Conservation (phyloP, 2,113 vertebrate genomes). For the Marmota monax region DNA sequence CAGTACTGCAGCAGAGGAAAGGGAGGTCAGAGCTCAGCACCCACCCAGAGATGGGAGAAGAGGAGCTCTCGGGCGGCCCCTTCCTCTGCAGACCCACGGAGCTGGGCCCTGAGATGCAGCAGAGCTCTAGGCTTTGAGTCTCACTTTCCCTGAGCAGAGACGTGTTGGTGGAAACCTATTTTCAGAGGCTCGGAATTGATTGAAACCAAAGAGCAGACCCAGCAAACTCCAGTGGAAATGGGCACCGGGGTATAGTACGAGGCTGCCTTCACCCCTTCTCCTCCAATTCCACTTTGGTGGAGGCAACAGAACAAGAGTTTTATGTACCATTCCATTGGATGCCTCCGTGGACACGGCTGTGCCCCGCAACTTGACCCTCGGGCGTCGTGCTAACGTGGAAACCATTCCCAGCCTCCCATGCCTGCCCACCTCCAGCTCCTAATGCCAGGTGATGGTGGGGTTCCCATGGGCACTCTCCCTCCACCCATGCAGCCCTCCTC, state of each 20-base stretch:
- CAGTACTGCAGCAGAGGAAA: background rate
- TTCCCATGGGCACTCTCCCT: background rate
- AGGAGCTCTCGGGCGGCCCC: background rate
- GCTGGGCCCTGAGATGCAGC: background rate
- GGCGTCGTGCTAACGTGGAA: background rate
- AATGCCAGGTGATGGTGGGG: background rate
- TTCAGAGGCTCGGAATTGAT: background rate
- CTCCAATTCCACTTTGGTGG: background rate
- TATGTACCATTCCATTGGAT: background rate
- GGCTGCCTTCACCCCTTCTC: background rate
- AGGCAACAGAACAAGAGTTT: background rate
- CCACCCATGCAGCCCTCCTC: background rate
- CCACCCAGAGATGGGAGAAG: background rate
- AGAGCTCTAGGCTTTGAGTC: background rate
- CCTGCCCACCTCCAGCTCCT: background rate
- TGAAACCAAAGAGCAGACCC: background rate
- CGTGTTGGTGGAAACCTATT: background rate
- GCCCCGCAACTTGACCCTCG: accelerated
- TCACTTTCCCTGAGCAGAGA: background rate
- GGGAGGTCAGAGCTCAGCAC: background rate
- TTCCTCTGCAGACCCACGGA: background rate
- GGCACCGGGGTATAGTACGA: background rate
- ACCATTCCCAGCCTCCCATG: background rate
- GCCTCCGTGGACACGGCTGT: background rate
- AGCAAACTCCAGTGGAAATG: background rate